phyloP scores from a whole-genome alignment of 2,113 vertebrate species.

The Leptosomus discolor region DNA sequence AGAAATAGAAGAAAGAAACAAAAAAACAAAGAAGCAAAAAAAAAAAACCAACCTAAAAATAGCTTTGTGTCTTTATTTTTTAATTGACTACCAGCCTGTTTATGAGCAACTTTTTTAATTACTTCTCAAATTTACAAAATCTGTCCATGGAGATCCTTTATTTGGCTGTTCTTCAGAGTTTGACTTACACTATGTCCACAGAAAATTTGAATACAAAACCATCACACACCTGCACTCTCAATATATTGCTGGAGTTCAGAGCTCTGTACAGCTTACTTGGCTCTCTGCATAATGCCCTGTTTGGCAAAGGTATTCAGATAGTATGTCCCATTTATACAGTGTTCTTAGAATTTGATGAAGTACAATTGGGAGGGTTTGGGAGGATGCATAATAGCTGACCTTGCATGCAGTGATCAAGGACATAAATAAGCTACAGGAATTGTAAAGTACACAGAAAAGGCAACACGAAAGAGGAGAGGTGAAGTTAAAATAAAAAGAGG shows the following conservation, averaged over 20 bases:
- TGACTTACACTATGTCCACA: background rate
- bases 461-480: background rate
- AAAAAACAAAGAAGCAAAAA: background rate
- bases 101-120: background rate
- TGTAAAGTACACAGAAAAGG: background rate
- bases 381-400: background rate
- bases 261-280: background rate
- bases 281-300: background rate
- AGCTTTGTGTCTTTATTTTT: background rate
- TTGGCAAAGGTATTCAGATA: background rate
- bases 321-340: background rate
- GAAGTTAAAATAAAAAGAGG: background rate
- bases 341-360: background rate
- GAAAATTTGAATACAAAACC: background rate
- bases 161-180: background rate
- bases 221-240: background rate
- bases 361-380: background rate
- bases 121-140: background rate
- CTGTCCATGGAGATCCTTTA: background rate
- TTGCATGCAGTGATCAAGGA: background rate
- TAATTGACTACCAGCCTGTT: background rate
- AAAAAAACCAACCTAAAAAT: background rate
- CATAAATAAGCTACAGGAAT: background rate
- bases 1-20: background rate
- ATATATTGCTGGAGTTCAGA: background rate